These are phyloP conservation scores for Gobionotothen gibberifrons DNA, from an alignment of 2,797 vertebrate species.

Conservation along the genomic window DNA sequence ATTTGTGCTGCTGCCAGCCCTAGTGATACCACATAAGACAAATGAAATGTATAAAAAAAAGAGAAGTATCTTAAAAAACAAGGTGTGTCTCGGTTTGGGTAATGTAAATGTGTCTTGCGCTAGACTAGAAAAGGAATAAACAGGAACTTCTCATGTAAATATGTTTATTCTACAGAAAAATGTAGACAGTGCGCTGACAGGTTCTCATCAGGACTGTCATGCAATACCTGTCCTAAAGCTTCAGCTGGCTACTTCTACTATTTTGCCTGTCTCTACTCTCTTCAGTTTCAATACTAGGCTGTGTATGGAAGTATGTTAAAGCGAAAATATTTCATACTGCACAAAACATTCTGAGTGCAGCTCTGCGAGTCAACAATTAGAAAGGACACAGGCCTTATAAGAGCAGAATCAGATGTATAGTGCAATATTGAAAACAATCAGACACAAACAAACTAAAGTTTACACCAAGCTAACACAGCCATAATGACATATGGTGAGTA, in stretches of 20 bases:
- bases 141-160: constrained; percentile 58
- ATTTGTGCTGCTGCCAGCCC: constrained; percentile 63
- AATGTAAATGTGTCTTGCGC: constrained; percentile 34
- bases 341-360: too few relatives aligned
- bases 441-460: background rate
- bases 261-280: background rate
- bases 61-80: constrained; percentile 52
- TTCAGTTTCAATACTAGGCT: background rate
- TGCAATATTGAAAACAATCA: background rate
- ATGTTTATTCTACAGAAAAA: constrained; percentile 23
- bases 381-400: too few relatives aligned
- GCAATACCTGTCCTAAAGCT: constrained; percentile 13
- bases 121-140: constrained; percentile 52
- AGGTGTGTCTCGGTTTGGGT: constrained; percentile 72
- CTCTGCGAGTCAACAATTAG: too few relatives aligned
- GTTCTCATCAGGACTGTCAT: constrained; percentile 13
- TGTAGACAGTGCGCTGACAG: background rate
- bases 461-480: background rate
- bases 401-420: too few relatives aligned
- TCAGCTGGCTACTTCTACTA: background rate
- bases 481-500: background rate
- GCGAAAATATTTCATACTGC: too few relatives aligned
- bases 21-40: constrained; percentile 77
- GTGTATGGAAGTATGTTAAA: background rate
- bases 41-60: constrained; percentile 51